A percentile compares a stretch with the other conserved stretches of the same genome.
Conservation (phyloP, 1,140 invertebrate genomes). For the Muscidifurax raptorellus region DNA sequence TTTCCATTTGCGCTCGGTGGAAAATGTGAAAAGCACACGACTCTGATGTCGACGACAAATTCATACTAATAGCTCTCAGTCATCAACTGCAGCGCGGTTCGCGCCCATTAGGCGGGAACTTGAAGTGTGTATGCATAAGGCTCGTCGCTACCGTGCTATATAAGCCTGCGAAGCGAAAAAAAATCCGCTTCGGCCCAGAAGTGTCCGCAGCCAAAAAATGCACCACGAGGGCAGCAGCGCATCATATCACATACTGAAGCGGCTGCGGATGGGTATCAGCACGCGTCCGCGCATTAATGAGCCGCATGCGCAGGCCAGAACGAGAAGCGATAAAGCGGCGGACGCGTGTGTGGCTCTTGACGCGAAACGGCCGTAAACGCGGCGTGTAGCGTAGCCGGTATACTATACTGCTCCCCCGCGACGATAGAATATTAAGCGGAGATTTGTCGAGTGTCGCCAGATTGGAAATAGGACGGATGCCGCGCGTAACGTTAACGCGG, state of each 20-base stretch:
- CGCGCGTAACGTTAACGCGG: conserved; percentile 54
- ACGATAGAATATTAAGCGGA: conserved; percentile 37
- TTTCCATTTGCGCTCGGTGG: background rate
- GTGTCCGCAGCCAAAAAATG: too few species aligned
- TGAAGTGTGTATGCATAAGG: too few species aligned
- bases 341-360: background rate
- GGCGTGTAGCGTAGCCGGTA: background rate
- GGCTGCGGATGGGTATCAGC: background rate
- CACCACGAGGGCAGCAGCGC: too few species aligned
- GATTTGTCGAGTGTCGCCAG: conserved; percentile 22
- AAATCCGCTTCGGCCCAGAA: too few species aligned
- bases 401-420: background rate
- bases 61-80: too few species aligned
- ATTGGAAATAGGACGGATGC: conserved; percentile 35
- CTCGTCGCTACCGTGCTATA: too few species aligned
- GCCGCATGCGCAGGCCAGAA: background rate
- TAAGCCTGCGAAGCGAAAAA: too few species aligned
- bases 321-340: conserved; percentile 22
- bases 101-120: too few species aligned
- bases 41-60: too few species aligned
- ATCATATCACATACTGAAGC: too few species aligned
- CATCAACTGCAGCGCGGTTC: too few species aligned
- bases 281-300: conserved; percentile 33
- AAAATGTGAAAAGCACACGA: too few species aligned
- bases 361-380: conserved; percentile 2